Evolutionary conservation across 2,888 invertebrate genomes (phyloP).

Genomic region (Drepanosiphum platanoidis): DNA sequence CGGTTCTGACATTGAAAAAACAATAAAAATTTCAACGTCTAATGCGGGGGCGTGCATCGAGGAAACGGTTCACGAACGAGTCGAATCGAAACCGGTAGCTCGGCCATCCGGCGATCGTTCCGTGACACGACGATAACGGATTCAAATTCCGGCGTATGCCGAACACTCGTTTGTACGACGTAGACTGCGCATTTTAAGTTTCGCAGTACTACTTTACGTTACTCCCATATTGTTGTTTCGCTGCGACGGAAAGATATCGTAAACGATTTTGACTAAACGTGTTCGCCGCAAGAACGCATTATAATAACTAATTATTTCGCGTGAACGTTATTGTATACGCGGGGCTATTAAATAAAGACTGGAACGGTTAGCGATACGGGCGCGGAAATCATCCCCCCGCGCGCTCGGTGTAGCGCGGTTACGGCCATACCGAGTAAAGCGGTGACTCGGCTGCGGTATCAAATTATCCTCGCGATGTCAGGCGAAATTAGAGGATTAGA

Average conservation of each 20-base stretch:
- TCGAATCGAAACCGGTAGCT: background rate
- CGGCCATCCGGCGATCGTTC: background rate
- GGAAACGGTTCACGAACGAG: slow-evolving; percentile 5
- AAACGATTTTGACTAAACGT: background rate
- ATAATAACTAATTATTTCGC: background rate
- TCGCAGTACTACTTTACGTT: too few species aligned
- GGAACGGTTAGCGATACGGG: background rate
- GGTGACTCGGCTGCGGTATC: background rate
- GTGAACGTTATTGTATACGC: background rate
- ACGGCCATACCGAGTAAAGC: background rate
- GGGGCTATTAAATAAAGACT: background rate
- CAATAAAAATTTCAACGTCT: background rate
- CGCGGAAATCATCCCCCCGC: background rate
- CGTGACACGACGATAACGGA: background rate
- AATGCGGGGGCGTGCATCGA: background rate
- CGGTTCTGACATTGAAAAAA: slow-evolving; percentile 2
- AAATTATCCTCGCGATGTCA: slow-evolving; percentile 9
- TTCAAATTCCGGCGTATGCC: background rate
- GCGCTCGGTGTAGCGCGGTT: too few species aligned
- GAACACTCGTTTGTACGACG: background rate
- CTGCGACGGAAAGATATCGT: background rate
- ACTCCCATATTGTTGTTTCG: too few species aligned
- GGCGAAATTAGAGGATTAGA: slow-evolving; percentile 28
- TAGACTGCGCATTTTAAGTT: background rate
- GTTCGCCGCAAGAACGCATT: background rate